phyloP scores from a whole-genome alignment of 23 tunicate genomes.

The Clavelina lepadiformis region DNA sequence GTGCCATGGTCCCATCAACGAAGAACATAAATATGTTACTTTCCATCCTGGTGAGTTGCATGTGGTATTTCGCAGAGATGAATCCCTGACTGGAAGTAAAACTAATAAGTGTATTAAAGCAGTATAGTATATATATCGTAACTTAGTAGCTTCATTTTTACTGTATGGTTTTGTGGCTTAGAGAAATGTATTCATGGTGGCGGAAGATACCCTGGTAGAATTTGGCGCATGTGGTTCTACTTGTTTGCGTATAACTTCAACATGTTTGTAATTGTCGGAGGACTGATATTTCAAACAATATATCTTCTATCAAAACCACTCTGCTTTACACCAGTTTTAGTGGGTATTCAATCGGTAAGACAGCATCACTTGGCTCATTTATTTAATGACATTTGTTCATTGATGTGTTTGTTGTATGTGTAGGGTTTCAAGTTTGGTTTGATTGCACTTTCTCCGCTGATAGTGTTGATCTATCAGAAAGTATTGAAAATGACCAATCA shows the following conservation, averaged over 20 bases:
- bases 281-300: constrained; percentile 36
- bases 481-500: constrained; percentile 13
- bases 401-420: neutral
- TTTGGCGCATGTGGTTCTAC: constrained; percentile 78
- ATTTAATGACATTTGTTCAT: neutral
- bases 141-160: neutral
- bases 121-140: no score
- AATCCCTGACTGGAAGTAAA: no score
- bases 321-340: constrained; percentile 57
- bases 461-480: constrained; percentile 21
- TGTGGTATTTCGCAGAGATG: no score
- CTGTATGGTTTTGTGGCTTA: neutral
- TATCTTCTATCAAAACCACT: constrained; percentile 68
- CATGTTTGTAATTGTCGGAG: constrained; percentile 40
- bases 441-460: constrained; percentile 30
- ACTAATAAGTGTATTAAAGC: no score
- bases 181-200: constrained; percentile 62
- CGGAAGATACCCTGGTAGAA: constrained; percentile 49
- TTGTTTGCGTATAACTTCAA: constrained; percentile 36
- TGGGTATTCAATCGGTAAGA: constrained; percentile 70
- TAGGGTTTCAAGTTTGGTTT: constrained; percentile 47
- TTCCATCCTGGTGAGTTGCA: no score
- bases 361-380: neutral
- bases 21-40: no score
- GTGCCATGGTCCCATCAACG: constrained; percentile 28